Base-by-base conservation (phyloP, 2,113 vertebrate species). In the Alligator mississippiensis region DNA sequence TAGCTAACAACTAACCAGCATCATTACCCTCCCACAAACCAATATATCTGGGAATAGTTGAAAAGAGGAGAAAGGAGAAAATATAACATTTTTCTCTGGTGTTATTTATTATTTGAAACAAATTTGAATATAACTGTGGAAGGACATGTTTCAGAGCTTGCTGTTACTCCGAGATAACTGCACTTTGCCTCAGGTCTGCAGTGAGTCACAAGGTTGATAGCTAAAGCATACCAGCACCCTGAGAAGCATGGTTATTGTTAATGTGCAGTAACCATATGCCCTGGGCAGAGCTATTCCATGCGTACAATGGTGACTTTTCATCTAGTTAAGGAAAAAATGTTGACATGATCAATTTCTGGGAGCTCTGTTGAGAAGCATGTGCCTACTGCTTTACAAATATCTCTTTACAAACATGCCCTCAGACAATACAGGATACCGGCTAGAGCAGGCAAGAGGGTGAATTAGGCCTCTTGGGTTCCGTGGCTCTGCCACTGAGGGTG, bases 161-260 rank as follows among this genome's bases (percentile, higher is more conserved):
- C 93, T 97, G 93, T 62, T 93, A 3, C 93, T 85, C 27, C 59
- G 84, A 89, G 94, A 95, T 93, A 95, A 90, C 77, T 79, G 54
- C 80, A 28, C 74, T 90, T 93, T 89, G 94, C 95, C 95, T 96
- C 90, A 85, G 94, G 94, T 95, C 54, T 27, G 54, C 61, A n/a
- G 55, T 76, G 93, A 94, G 88, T 94, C 96, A 94, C 77, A 60
- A 70, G 64, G 85, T 6, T 84, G 87, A 93, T 89, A 95, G 80
- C 93, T 90, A 83, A 78, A 84, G 63, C 87, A 84, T 84, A 87
- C 87, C 30, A 2, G 91, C 80, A 93, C 80, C 82, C 80, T 77
- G 68, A 96, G 95, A 93, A 93, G 70, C 28, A 62, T 66, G 60
- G 85, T 88, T 92, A 83, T 91, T 93, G 84, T 93, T 91, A 81